A percentile compares a stretch with the other conserved stretches of the same genome.
phyloP scores from a whole-genome alignment of 1,140 invertebrate species.

The Mya arenaria region DNA sequence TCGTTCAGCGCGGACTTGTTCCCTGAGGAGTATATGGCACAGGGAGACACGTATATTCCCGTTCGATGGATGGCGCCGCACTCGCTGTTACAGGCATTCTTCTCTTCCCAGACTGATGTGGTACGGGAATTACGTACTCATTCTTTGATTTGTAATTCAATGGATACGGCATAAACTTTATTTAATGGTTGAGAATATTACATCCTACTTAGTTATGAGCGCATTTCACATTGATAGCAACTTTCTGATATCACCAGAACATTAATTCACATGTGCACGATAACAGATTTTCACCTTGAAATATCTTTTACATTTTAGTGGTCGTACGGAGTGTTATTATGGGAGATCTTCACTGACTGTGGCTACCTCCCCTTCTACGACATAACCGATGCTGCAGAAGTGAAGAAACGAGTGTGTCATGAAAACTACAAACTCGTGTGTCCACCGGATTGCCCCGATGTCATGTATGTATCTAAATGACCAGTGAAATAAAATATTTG shows the following conservation, averaged over 20 bases:
- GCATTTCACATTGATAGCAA: too few species aligned
- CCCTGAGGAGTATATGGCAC: slow-evolving; percentile 62
- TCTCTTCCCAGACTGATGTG: slow-evolving; percentile 68
- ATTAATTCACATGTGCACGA: background rate
- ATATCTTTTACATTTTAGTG: slow-evolving; percentile 16
- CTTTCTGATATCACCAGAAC: background rate
- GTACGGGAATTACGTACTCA: slow-evolving; percentile 42
- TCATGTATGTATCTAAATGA: slow-evolving; percentile 34
- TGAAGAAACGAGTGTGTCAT: background rate
- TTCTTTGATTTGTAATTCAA: background rate
- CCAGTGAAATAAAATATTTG: too few species aligned
- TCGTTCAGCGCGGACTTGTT: slow-evolving; percentile 65
- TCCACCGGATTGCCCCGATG: slow-evolving; percentile 12
- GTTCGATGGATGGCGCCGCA: slow-evolving; percentile 72
- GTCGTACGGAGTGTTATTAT: slow-evolving; percentile 42
- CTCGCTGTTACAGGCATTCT: slow-evolving; percentile 61
- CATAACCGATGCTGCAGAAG: background rate
- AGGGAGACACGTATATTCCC: slow-evolving; percentile 57
- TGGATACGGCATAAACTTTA: background rate
- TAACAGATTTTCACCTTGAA: too few species aligned
- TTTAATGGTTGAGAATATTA: background rate
- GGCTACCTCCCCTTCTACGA: slow-evolving; percentile 42
- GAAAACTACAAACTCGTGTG: slow-evolving; percentile 31
- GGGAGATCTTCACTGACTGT: slow-evolving; percentile 46
- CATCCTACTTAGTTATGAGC: background rate